Conservation (phyloP, 2,797 vertebrate species). For the Alfaro cultratus region DNA sequence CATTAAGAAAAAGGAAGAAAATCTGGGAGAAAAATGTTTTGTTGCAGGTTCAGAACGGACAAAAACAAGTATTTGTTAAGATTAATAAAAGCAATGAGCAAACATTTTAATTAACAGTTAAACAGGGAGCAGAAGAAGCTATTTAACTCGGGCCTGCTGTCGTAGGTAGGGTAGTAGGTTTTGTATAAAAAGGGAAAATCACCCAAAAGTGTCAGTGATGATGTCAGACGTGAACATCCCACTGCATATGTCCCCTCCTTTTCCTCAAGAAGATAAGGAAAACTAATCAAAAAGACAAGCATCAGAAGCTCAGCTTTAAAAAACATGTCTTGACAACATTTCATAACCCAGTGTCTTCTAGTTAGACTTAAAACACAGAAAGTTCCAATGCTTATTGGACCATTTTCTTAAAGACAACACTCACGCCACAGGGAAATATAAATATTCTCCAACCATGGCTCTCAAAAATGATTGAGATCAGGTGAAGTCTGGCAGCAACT, state of each 20-base stretch:
- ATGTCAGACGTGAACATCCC: constrained; percentile 44
- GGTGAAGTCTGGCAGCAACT: neutral
- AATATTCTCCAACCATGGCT: constrained; percentile 42
- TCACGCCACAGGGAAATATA: constrained; percentile 49
- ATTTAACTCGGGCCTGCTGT: constrained; percentile 10
- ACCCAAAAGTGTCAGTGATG: constrained; percentile 24
- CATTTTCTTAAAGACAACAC: neutral
- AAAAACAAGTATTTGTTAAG: neutral
- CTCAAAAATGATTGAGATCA: neutral
- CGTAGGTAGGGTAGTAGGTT: too few relatives aligned
- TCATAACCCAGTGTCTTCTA: neutral
- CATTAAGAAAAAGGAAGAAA: neutral
- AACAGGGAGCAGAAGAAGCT: neutral
- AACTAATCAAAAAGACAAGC: constrained; percentile 23
- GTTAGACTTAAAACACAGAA: neutral
- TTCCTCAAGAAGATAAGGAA: constrained; percentile 57
- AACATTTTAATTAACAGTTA: neutral
- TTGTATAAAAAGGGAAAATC: constrained; percentile 18
- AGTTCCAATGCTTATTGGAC: neutral
- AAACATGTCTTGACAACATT: neutral
- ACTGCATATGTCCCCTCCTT: constrained; percentile 33
- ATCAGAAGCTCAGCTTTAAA: constrained; percentile 29
- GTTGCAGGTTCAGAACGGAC: neutral
- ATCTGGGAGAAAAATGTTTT: neutral
- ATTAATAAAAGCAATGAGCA: neutral